Evolutionary conservation across 2,113 vertebrate species (phyloP), one percentile per base, ranked within the genome.

Genomic region (Platichthys stellatus): DNA sequence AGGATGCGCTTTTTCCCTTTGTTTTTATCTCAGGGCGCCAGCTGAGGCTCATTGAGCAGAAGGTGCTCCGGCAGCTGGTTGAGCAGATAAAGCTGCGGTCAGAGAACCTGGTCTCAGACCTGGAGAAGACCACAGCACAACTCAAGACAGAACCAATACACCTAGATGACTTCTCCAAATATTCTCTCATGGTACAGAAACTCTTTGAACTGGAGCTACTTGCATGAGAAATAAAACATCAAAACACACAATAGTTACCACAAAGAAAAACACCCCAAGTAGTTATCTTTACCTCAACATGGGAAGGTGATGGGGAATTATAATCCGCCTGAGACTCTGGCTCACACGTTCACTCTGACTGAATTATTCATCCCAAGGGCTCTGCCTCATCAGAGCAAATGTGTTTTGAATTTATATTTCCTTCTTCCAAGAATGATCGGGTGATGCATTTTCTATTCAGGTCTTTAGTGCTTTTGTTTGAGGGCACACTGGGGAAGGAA

Each of bases 131-230:
- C 18, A 49, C 90, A 6, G 66, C 83, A 17, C 75, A 85, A 59
- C 91, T 96, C 58, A 72, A 86, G 35, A 67, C 31, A 1, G 85
- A 95, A 51, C 92, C 82, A 4, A 60, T 68, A 0, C 92, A 94
- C 76, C 72, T 95, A 47, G 72, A 85, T 0, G 61, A 89, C 26
- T 89, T 95, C 20, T 88, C 93, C 26, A 81, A 67, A 58, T 96
- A 93, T 72, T 90, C 92, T 54, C 73, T 90, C 24, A 84, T 77
- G 95, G 96, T 96, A 91, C 8, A 70, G 4, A 71, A 23, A 23
- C 11, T 9, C 28, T 26, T 35, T 40, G 5, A 47, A 72, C 21
- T 58, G 70, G 1, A 62, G n/a, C 11, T 18, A 15, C 24, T 40
- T 26, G 23, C 38, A 15, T 26, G 12, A 66, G 61, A 38, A 65